Base-by-base conservation (phyloP, 53 echinoderm and acorn worm species). In the Mesocentrotus franciscanus region DNA sequence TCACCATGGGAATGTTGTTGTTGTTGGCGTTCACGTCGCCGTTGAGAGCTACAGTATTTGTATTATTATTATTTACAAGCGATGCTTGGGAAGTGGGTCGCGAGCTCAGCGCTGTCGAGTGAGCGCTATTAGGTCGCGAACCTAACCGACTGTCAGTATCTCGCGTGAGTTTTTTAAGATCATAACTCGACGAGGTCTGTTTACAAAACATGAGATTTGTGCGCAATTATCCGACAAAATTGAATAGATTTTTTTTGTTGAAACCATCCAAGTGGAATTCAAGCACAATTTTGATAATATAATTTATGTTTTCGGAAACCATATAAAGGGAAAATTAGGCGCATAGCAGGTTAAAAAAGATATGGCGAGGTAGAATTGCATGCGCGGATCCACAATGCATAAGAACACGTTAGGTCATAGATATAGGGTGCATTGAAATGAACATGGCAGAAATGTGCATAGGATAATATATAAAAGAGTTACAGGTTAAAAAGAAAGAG, bases 101-200 rank as follows among this genome's bases (percentile, higher is more conserved):
- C 1, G 85, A 61, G 87, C 85, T 66, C 18, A 68, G 49, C 39
- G 36, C 34, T 70, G 49, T 64, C 16, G 95, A 94, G 2, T 61
- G 68, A 49, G 85, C 78, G 29, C 94, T 93, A 61, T 81, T 81
- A 66, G 95, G 95, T 39, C 95, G 26, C 2, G 95, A 81, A 26
- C 95, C 57, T 57, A 61, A 42, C 20, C 85, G 62, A 55, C 95
- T 94, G 60, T 94, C 95, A 10, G 85, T 42, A 22, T 94, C 95
- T 16, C 87, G 85, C 0, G 90, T 94, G 60, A 95, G 90, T 90
- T 95, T 96, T 64, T 61, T 96, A 6, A 98, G 92, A 78, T 98
- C 98, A 62, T 92, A 89, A 78, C 90, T 96, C 18, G 98, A 98
- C 26, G 98, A 97, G 14, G 97, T 97, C 98, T 98, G 91, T 76